Evolutionary conservation across 2,113 vertebrate species (phyloP), one percentile per base, ranked within the genome.

Genomic region (Planiliza haematocheilus): DNA sequence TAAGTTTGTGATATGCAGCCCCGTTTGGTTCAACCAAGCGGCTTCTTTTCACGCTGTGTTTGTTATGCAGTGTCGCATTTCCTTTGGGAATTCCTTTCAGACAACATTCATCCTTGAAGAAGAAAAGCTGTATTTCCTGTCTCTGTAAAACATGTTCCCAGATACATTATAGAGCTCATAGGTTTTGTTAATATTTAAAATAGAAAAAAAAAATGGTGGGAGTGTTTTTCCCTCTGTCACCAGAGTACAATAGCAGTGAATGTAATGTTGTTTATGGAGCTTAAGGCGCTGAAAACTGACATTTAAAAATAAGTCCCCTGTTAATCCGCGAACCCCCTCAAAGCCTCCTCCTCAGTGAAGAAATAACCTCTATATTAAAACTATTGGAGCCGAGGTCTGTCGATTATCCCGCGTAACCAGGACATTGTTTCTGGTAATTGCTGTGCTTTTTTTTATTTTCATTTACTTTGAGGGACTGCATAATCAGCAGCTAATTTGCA

Each of bases 391-490:
- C 17, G 55, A 77, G 62, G 71, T 79, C 65, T 79, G 55, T 74
- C 77, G 62, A 79, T 83, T 79, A 84, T 72, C 60, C 72, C 24
- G 37, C 70, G 53, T 63, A 78, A 73, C 39, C 7, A n/a, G 17
- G 36, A 60, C 74, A 82, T 89, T 86, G 79, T 83, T 88, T 89
- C 61, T 79, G 36, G 71, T 86, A 86, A 87, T 89, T 87, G 52
- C 55, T 64, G 18, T 61, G 30, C 17, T 59, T 50, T 51, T 49
- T 30, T 18, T 1, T 30, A 30, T 30, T 73, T 81, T 50, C 51
- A 79, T 77, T 85, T 86, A 74, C 68, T 85, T 48, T 74, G 51
- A 83, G 34, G 60, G 43, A 69, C 59, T 84, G 79, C 77, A 77
- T 60, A 77, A 86, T 89, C 77, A 88, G 79, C 66, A 76, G 66